A percentile compares a stretch with the other conserved stretches of the same genome.
Conservation (phyloP, 2,797 vertebrate species). For the Onychomys arenicola region DNA sequence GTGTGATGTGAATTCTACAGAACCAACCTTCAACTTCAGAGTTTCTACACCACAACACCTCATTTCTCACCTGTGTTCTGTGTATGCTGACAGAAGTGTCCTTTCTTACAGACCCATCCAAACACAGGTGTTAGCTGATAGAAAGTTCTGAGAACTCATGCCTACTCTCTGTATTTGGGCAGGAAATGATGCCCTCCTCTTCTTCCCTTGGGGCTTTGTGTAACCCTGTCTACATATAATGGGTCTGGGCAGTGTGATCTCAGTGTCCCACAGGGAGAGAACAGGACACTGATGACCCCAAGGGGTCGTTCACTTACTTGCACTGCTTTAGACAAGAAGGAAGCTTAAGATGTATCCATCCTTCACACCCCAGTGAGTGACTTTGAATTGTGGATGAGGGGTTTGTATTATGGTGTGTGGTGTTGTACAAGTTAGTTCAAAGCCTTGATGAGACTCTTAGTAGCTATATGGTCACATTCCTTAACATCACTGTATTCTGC, state of each 20-base stretch:
- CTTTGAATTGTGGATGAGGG: background rate
- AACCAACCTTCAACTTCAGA: background rate
- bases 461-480: background rate
- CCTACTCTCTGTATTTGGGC: background rate
- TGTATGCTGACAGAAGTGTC: background rate
- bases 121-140: too few species aligned
- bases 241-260: rapidly evolving
- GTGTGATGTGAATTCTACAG: background rate
- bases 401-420: background rate
- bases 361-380: background rate
- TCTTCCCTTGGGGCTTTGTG: background rate
- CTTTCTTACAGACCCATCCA: background rate
- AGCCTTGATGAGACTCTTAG: background rate
- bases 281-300: background rate
- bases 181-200: background rate
- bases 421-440: background rate
- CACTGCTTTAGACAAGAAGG: background rate
- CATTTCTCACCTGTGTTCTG: background rate
- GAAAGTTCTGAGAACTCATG: rapidly evolving
- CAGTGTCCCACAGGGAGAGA: background rate
- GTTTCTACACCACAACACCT: background rate
- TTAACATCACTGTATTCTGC: background rate
- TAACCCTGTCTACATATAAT: rapidly evolving
- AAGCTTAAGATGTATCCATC: background rate
- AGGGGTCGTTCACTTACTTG: background rate